Evolutionary conservation across 2,888 invertebrate species (phyloP).

Genomic region (Pecten maximus): DNA sequence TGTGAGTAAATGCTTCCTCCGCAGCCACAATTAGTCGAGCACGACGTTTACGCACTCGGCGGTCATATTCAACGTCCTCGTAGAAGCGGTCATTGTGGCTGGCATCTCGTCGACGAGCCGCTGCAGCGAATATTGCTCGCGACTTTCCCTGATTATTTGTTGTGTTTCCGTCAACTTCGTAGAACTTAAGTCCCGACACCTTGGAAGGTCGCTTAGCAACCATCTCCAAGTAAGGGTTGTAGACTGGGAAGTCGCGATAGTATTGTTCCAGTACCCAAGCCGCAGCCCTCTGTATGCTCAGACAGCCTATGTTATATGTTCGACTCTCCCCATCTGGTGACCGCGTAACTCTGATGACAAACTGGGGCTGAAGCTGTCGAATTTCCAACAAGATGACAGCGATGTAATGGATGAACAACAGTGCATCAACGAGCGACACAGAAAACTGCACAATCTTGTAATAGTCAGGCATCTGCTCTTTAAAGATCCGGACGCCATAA

Average conservation of each 20-base stretch:
- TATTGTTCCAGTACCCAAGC: slow-evolving; percentile 97
- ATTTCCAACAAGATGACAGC: slow-evolving; percentile 96
- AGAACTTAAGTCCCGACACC: slow-evolving; percentile 89
- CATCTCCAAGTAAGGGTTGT: slow-evolving; percentile 91
- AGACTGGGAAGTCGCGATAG: slow-evolving; percentile 96
- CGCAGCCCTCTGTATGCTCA: slow-evolving; percentile 97
- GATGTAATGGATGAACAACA: slow-evolving; percentile 96
- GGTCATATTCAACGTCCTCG: slow-evolving; percentile 98
- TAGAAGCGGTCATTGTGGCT: slow-evolving; percentile 97
- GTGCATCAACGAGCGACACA: slow-evolving; percentile 94
- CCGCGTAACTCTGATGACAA: slow-evolving; percentile 88
- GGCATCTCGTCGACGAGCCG: slow-evolving; percentile 91
- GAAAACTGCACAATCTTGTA: slow-evolving; percentile 92
- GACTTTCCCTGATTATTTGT: slow-evolving; percentile 75
- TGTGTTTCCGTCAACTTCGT: slow-evolving; percentile 92
- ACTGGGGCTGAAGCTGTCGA: slow-evolving; percentile 94
- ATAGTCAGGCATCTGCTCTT: slow-evolving; percentile 74
- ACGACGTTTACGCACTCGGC: slow-evolving; percentile 93
- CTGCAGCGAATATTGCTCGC: slow-evolving; percentile 85
- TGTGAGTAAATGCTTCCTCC: slow-evolving; percentile 99
- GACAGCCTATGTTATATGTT: slow-evolving; percentile 87
- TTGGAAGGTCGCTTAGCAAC: slow-evolving; percentile 74
- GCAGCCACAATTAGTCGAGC: slow-evolving; percentile 95
- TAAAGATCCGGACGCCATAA: slow-evolving; percentile 92
- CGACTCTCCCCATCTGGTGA: slow-evolving; percentile 97